These are phyloP conservation scores for Prunella fulvescens DNA, from an alignment of 2,113 vertebrate genomes.

Conservation along the genomic window DNA sequence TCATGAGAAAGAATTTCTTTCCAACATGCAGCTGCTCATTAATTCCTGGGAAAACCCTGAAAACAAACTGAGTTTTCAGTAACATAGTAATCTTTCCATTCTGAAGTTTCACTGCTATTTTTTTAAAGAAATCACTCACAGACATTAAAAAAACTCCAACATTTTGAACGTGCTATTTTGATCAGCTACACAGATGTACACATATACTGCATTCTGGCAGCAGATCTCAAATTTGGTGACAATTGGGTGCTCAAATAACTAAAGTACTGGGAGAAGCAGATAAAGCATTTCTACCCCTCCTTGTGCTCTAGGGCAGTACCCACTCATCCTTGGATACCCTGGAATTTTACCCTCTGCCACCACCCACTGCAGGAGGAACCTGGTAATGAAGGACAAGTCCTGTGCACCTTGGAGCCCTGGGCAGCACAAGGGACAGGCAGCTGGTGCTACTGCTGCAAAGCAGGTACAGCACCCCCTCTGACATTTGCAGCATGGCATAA, in stretches of 20 bases:
- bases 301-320: neutral
- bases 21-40: neutral
- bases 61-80: neutral
- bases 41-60: neutral
- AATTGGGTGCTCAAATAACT: neutral
- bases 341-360: neutral
- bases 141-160: neutral
- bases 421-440: neutral
- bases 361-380: neutral
- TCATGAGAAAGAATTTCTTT: neutral
- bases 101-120: neutral
- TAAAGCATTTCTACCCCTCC: neutral
- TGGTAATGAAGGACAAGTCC: neutral
- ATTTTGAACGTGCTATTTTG: neutral
- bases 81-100: neutral
- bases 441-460: neutral
- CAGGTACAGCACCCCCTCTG: neutral
- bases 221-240: neutral
- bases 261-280: fast-evolving
- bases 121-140: neutral
- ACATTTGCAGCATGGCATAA: neutral
- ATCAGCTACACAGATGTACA: neutral
- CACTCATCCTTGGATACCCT: neutral
- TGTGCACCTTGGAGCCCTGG: neutral
- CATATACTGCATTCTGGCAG: neutral